Conservation (phyloP, 2,797 vertebrate species). For the Enteromius fasciolatus region DNA sequence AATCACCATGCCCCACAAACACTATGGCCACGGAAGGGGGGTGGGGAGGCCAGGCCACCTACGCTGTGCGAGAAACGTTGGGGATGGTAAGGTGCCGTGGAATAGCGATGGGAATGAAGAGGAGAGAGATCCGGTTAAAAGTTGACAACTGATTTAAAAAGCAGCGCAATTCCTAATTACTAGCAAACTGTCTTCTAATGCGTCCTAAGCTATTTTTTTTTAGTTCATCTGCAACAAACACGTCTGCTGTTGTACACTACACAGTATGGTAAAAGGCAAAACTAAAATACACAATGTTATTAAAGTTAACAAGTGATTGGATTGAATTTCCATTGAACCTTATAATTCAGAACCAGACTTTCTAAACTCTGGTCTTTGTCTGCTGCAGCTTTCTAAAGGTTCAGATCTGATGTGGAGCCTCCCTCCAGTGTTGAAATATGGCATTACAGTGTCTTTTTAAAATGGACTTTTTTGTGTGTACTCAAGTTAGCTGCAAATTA, state of each 20-base stretch:
- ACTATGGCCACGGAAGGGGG: slow-evolving; percentile 30
- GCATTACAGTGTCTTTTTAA: slow-evolving; percentile 11
- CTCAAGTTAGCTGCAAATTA: not conserved
- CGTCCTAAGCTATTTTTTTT: not conserved
- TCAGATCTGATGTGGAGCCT: not conserved
- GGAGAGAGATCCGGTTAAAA: not conserved
- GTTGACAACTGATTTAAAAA: not conserved
- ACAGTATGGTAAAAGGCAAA: not conserved
- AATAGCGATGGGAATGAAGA: slow-evolving; percentile 15
- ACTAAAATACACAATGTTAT: not conserved
- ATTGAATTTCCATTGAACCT: not conserved
- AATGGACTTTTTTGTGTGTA: not conserved
- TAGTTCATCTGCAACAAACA: not conserved
- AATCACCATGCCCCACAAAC: slow-evolving; percentile 57
- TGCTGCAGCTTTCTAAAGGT: not conserved
- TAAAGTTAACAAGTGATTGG: not conserved
- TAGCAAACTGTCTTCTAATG: too few species aligned
- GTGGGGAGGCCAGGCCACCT: slow-evolving; percentile 51
- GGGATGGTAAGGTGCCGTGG: slow-evolving; percentile 14
- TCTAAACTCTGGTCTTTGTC: not conserved
- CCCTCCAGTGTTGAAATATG: slow-evolving; percentile 24
- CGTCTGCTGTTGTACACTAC: not conserved
- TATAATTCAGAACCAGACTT: not conserved
- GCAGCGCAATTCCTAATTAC: not conserved
- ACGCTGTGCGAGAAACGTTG: slow-evolving; percentile 45